These are phyloP conservation scores for Clarias platycephalus DNA, from an alignment of 2,797 vertebrate genomes.

Conservation along the genomic window DNA sequence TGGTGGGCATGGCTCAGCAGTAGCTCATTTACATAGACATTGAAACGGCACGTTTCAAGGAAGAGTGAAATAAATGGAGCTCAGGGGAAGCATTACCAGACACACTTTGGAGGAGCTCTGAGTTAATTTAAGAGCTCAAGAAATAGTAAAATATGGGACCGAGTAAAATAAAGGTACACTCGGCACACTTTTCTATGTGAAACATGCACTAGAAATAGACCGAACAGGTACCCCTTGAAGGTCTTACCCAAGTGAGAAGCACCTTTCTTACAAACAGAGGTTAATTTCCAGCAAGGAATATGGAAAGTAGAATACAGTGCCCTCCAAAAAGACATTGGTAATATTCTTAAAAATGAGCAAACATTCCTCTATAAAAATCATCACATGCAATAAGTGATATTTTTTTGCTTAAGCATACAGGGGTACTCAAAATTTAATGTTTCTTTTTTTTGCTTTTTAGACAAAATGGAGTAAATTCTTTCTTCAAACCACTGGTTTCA, in stretches of 20 bases:
- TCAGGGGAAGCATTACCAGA: too few relatives aligned
- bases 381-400: not conserved
- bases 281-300: not conserved
- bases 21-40: too few relatives aligned
- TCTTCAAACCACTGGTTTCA: not conserved
- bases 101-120: too few relatives aligned
- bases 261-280: not conserved
- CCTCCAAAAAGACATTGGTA: slow-evolving; percentile 17
- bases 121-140: too few relatives aligned
- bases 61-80: too few relatives aligned
- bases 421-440: too few relatives aligned
- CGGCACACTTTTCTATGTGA: not conserved
- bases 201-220: not conserved
- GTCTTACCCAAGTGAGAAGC: slow-evolving; percentile 7
- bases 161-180: not conserved
- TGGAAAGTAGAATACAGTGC: not conserved
- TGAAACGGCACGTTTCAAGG: too few relatives aligned
- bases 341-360: not conserved
- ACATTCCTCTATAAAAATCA: not conserved
- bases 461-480: not conserved
- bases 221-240: not conserved
- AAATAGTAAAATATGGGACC: too few relatives aligned
- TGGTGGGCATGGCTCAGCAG: too few relatives aligned
- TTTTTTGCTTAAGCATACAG: not conserved
- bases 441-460: not conserved